Evolutionary conservation across 1,140 invertebrate genomes (phyloP), one percentile per base, ranked within the genome.

Genomic region (Monomorium pharaonis): DNA sequence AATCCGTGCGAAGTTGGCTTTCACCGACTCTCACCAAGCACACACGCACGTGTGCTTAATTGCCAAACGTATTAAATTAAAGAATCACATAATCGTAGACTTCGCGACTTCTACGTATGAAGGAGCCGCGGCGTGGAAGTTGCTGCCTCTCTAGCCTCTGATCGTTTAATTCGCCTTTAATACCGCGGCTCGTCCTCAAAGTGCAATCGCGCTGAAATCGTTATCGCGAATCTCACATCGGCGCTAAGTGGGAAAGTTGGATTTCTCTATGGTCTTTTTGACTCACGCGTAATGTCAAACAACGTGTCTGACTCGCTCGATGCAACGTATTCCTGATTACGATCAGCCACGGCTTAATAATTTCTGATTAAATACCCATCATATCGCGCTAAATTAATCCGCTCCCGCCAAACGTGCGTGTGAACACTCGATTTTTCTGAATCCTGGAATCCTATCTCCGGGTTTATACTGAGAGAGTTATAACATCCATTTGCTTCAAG

Each of bases 11-110:
- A 83, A 83, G n/a, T 33, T 74, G 24, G 42, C 78, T 83, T 83
- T 83, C 78, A 83, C 78, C 54, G 67, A 69, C 67, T 83, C 78
- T 83, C 67, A 72, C 67, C n/a, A 54, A n/a, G 4, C 44, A 30
- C 12, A 30, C 24, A 21, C 27, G 21, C 16, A 33, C 21, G 47
- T n/a, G n/a, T n/a, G n/a, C n/a, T n/a, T 83, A 74, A 74, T 74
- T 58, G 67, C 51, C 78, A 44, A 83, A 83, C 78, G 51, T 74
- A 72, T 83, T 83, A 83, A 83, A 83, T 83, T 58, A 74, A 83
- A 83, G n/a, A n/a, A 14, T 74, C 65, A 37, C 37, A 44, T 83
- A 83, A 72, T 72, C 49, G 49, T 12, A 33, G 42, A 21, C 16
- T 10, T 30, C 12, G 47, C 30, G n/a, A 24, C 21, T 65, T 51